Evolutionary conservation across 2,797 vertebrate species (phyloP), one percentile per base, ranked within the genome.

Genomic region (Periophthalmus magnuspinnatus): DNA sequence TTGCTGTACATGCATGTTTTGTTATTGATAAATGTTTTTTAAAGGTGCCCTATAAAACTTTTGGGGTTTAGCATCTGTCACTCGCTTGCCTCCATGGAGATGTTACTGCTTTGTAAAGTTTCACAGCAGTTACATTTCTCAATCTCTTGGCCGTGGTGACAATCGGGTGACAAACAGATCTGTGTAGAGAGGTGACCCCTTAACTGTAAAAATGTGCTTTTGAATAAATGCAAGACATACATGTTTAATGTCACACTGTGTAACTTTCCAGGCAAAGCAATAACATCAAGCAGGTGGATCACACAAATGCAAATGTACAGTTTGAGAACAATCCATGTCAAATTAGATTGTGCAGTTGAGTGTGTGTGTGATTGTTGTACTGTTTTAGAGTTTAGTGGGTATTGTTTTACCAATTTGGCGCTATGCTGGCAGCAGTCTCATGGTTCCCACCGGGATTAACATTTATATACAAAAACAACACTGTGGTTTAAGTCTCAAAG

Each of bases 401-500:
- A 28, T 3, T 28, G 3, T 60, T n/a, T 64, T n/a, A 9, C 38
- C 14, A 60, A 62, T 62, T 41, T 28, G 61, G 22, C 38, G 19
- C 24, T 32, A n/a, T 19, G 17, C 17, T 61, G 16, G 38, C 38
- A 28, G 21, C 10, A 5, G 17, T 32, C 21, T 17, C 21, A 9
- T 24, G 61, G 13, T 50, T 32, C 10, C 32, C 32, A 65, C 67
- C 52, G 21, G 13, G 41, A 69, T 64, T 57, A 58, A 69, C 13
- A 21, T 55, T 41, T 52, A 28, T 24, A 5, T 5, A 17, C 28
- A 38, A 64, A 64, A 68, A 8, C 4, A 59, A 5, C 16, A 17
- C 36, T 57, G 16, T 55, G 48, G 19, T 55, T n/a, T 28, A 61
- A 16, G 9, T 61, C 8, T 24, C 22, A n/a, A 2, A 24, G 13